Conservation (phyloP, 2,888 invertebrate species). For the Stratiomys singularior region DNA sequence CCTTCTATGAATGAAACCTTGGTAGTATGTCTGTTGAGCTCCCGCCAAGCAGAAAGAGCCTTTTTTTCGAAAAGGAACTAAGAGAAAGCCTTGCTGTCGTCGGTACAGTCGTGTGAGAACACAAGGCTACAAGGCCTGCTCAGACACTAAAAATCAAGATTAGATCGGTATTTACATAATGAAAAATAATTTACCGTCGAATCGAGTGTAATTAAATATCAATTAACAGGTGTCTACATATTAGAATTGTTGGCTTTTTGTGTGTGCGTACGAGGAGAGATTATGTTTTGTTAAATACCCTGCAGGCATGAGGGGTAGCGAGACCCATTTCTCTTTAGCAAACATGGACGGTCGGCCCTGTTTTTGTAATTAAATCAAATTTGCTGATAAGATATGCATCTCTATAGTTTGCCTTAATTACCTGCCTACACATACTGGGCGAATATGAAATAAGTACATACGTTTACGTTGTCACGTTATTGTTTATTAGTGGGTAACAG, state of each 20-base stretch:
- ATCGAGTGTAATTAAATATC: conserved; percentile 51
- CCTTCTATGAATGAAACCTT: no score
- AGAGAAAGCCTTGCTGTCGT: background rate
- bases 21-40: background rate
- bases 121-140: background rate
- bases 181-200: conserved; percentile 46
- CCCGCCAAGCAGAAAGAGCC: background rate
- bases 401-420: conserved; percentile 45
- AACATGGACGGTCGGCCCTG: background rate
- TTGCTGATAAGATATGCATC: conserved; percentile 52
- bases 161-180: conserved; percentile 46
- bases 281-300: conserved; percentile 44
- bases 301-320: conserved; percentile 13
- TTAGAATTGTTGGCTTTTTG: conserved; percentile 29
- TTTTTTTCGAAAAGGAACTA: background rate
- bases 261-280: conserved; percentile 7
- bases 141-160: conserved; percentile 34
- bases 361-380: conserved; percentile 53
- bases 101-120: background rate
- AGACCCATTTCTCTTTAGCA: background rate
- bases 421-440: conserved; percentile 18
- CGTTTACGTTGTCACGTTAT: conserved; percentile 47
- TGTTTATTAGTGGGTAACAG: conserved; percentile 42
- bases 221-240: conserved; percentile 52
- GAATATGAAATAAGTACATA: conserved; percentile 19